Evolutionary conservation across 2,113 vertebrate species (phyloP), one percentile per base, ranked within the genome.

Genomic region (Vidua macroura): DNA sequence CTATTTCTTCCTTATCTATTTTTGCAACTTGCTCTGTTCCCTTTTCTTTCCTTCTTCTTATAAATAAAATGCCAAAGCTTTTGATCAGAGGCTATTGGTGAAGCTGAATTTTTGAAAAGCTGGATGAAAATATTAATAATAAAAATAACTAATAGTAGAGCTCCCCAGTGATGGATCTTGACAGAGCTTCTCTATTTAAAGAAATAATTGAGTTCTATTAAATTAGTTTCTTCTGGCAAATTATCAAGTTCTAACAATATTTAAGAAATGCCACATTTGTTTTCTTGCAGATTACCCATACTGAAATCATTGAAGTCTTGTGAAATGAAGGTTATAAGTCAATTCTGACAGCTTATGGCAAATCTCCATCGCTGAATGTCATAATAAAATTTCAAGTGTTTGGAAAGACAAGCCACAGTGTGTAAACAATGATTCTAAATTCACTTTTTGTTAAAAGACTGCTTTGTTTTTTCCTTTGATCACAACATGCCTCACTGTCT

Each of bases 391-490:
- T 60, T 28, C 44, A 64, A 53, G 9, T 64, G 44, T 83, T 80
- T 90, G 44, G 24, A 77, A 90, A 74, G 16, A 2, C 16, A 89
- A 60, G 51, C 7, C 6, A 20, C 5, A 46, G 15, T 10, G 13
- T 46, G 2, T 60, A 64, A 93, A 12, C 4, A 52, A 77, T 0
- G 5, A 35, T 2, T 23, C 11, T 67, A 75, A 88, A 8, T 4
- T 55, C 0, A 0, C 9, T 35, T 30, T 74, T 56, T 55, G 4
- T 44, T 35, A 30, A 55, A 64, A 82, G 5, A 21, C 5, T 58
- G 2, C 1, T 30, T 52, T 6, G 1, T 0, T 4, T 41, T 21
- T 22, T 18, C 15, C 6, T 66, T 66, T 66, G 24, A 13, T 63
- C 10, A 6, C 27, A 39, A 20, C 6, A 19, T 24, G 31, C 2